These are phyloP conservation scores for Otolemur garnettii DNA, from an alignment of 2,113 vertebrate species.

Conservation along the genomic window DNA sequence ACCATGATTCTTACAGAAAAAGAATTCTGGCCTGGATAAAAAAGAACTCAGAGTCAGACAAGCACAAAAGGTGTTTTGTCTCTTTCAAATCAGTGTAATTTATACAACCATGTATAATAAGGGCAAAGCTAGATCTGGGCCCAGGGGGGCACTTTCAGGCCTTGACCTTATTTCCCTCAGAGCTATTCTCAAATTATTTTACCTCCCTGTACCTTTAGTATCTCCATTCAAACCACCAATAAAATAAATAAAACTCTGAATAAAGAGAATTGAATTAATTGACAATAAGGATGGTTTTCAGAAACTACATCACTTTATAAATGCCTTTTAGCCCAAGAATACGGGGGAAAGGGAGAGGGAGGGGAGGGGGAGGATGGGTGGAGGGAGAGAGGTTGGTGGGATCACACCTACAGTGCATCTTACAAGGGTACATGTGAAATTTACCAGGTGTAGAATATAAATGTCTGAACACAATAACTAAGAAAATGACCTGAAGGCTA, in stretches of 20 bases:
- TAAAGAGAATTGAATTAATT: not conserved
- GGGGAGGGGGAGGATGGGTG: too few relatives aligned
- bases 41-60: conserved; percentile 59
- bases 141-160: too few relatives aligned
- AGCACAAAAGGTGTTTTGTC: conserved; percentile 73
- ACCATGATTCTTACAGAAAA: conserved; percentile 65
- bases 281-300: not conserved
- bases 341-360: too few relatives aligned
- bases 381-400: too few relatives aligned
- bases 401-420: too few relatives aligned
- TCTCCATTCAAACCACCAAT: not conserved
- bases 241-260: not conserved
- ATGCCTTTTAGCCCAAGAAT: not conserved
- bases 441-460: too few relatives aligned
- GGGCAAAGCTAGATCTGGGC: conserved; percentile 14
- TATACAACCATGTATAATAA: not conserved
- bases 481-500: too few relatives aligned
- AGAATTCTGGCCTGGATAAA: conserved; percentile 58
- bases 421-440: too few relatives aligned
- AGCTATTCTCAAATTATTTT: not conserved
- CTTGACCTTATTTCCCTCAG: not conserved
- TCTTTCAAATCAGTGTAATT: conserved; percentile 65
- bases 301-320: not conserved
- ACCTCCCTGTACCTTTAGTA: not conserved
- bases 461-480: too few relatives aligned